Base-by-base conservation (phyloP, 2,113 vertebrate species). In the Grantiella picta region DNA sequence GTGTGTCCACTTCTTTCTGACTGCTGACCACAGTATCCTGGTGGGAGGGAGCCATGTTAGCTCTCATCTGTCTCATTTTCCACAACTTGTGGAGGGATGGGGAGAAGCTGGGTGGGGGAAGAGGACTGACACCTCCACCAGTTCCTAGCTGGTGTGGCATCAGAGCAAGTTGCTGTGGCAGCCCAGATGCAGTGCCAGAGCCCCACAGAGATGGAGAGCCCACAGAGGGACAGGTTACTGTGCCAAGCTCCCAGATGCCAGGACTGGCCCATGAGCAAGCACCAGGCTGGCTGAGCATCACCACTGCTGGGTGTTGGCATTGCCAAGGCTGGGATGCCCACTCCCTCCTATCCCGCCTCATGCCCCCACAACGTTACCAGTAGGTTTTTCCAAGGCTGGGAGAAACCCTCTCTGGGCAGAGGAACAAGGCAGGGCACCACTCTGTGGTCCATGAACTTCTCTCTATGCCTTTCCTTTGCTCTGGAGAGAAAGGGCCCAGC, bases 211-310 rank as follows among this genome's bases (percentile, higher is more conserved):
- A 77, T 16, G 47, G 21, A 73, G n/a, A 90, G 21, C 18, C 52
- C 19, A 3, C 7, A 40, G 35, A 82, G 24, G 33, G 45, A 22
- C 44, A 61, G 20, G 9, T 70, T 80, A 36, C 47, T 63, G 56
- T 87, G 38, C 45, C 38, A 25, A 28, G n/a, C 42, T 82, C 24
- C 60, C 22, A 52, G 40, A 40, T 86, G 35, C 59, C 54, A 54
- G 49, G 49, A 25, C 22, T 15, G 49, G 49, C 27, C 22, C 2
- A 2, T 45, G 36, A 68, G 29, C 47, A 36, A 82, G 27, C 47
- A 36, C 11, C 17, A 54, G 40, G 59, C 40, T 86, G 50, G 40
- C 10, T 0, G 1, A 72, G 36, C 54, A 45, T 28, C 0, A 0
- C 15, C 0, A 1, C 12, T 73, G 36, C 14, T 31, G 33, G 27